A percentile compares a stretch with the other conserved stretches of the same genome.
These are phyloP conservation scores for Lophotriccus pileatus DNA, from an alignment of 2,797 vertebrate genomes.

Conservation along the genomic window DNA sequence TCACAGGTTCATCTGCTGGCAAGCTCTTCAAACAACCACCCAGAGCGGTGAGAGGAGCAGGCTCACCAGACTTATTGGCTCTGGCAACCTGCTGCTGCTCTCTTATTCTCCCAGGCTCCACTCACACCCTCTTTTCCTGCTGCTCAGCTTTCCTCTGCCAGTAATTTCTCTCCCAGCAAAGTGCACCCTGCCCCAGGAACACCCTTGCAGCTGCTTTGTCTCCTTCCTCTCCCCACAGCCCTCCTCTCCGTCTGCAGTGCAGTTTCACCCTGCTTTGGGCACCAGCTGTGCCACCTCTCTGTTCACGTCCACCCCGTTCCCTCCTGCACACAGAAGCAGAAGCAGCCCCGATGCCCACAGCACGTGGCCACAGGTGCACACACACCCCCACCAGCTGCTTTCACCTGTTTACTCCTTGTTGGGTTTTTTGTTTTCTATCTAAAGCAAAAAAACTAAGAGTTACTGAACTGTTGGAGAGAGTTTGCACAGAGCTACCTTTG, in stretches of 20 bases:
- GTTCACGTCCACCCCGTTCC: not conserved
- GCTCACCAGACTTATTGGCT: not conserved
- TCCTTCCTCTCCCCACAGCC: conserved; percentile 1
- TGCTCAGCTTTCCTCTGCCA: not conserved
- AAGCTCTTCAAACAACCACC: not conserved
- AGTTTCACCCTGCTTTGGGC: not conserved
- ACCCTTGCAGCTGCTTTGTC: conserved; percentile 42
- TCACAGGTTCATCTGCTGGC: not conserved
- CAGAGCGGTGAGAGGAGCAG: not conserved
- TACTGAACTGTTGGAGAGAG: not conserved
- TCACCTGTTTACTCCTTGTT: not conserved
- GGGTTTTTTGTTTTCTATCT: not conserved
- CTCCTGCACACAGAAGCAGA: not conserved
- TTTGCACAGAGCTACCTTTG: not conserved
- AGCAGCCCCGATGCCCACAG: fast-evolving
- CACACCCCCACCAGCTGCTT: not conserved
- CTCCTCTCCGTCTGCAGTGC: conserved; percentile 25
- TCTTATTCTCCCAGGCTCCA: not conserved
- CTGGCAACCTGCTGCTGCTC: not conserved
- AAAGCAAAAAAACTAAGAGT: not conserved
- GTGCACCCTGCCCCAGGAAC: conserved; percentile 25
- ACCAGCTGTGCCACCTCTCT: not conserved
- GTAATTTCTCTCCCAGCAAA: not conserved
- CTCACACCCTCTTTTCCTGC: not conserved
- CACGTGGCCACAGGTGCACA: fast-evolving